These are phyloP conservation scores for Notechis scutatus DNA, from an alignment of 2,113 vertebrate species.

Conservation along the genomic window DNA sequence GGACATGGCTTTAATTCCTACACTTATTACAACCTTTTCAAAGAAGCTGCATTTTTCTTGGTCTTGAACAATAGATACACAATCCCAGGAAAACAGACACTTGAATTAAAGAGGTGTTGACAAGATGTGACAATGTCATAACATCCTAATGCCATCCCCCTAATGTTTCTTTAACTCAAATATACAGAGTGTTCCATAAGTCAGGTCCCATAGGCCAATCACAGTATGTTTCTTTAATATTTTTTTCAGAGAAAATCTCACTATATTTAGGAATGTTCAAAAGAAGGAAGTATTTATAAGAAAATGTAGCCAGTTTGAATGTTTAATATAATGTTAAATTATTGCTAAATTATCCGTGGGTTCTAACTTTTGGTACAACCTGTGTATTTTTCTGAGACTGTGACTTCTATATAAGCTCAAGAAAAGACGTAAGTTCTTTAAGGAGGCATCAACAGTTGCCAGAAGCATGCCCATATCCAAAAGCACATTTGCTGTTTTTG, in stretches of 20 bases:
- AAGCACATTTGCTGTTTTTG: background rate
- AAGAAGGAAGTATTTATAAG: background rate
- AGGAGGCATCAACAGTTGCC: background rate
- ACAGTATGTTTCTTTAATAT: background rate
- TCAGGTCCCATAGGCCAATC: background rate
- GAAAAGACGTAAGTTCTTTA: background rate
- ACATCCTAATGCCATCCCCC: background rate
- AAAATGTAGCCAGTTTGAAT: background rate
- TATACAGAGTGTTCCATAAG: background rate
- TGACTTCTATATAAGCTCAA: background rate
- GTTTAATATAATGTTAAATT: background rate
- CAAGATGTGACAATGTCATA: background rate
- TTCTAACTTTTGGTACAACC: background rate
- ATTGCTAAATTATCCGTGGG: background rate
- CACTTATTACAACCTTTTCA: background rate
- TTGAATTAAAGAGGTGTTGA: background rate
- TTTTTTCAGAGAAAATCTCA: background rate
- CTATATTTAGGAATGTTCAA: background rate
- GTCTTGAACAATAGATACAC: background rate
- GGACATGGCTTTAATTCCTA: background rate
- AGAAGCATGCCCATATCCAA: background rate
- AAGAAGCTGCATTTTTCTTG: background rate
- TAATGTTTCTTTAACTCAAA: background rate
- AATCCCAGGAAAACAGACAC: background rate
- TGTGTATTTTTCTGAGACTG: background rate